Base-by-base conservation (phyloP, 2,797 vertebrate species). In the Tragelaphus oryx region DNA sequence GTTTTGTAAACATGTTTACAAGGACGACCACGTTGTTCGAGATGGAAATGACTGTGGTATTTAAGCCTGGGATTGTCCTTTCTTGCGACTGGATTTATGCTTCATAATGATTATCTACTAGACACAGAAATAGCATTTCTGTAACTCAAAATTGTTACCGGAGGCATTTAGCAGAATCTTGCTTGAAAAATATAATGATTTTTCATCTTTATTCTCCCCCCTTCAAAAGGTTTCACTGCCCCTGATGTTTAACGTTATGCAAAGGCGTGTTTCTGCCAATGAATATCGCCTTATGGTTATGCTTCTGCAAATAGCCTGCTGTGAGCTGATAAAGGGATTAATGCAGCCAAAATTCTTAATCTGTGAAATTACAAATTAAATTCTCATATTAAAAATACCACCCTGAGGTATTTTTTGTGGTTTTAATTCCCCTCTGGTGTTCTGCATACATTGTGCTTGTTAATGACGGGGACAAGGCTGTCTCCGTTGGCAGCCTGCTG, bases 281-380 rank as follows among this genome's bases (percentile, higher is more conserved):
- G 99, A 99, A 98, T 98, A 98, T 98, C 98, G 98, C 98, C 99
- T 99, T 98, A 98, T 98, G 98, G 98, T 98, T 98, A 98, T 98
- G 98, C 98, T 98, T 98, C 98, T 98, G 98, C 98, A 98, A 99
- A 99, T 99, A 99, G 99, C 99, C 99, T 99, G 99, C 99, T 99
- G 99, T 99, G 99, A 98, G 98, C 99, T 99, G 99, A 99, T 99
- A 99, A 99, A 99, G 99, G 99, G 99, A 99, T 99, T 99, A 99
- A 99, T 99, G 99, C 98, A 98, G 98, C 98, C 98, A 99, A 99
- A 99, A 99, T 99, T 99, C 99, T 99, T 99, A 99, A 99, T 99
- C 99, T 98, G 98, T 98, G 98, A 99, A 99, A 99, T 99, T 99
- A 99, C 99, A 99, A 99, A 99, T 99, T 99, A 99, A 99, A 99